These are phyloP conservation scores for Anabas testudineus DNA, from an alignment of 2,797 vertebrate genomes.

Conservation along the genomic window DNA sequence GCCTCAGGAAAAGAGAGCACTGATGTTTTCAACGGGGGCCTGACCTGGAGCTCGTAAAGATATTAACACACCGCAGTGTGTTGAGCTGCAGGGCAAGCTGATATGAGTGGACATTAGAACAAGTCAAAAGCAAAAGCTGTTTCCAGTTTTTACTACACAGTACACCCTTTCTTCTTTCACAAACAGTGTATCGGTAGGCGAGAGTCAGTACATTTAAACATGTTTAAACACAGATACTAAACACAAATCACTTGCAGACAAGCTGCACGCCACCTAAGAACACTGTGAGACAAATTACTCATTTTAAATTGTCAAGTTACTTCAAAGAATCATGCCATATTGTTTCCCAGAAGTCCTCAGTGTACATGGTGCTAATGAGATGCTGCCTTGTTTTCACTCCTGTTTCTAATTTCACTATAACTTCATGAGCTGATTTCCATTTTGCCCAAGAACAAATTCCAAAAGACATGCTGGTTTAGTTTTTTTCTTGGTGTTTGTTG, in stretches of 20 bases:
- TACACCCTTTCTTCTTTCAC: constrained; percentile 4
- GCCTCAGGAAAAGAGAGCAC: constrained; percentile 26
- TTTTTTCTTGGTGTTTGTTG: background rate
- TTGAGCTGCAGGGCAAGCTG: constrained; percentile 8
- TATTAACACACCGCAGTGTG: constrained; percentile 13
- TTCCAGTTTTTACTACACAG: background rate
- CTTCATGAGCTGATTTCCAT: constrained; percentile 22
- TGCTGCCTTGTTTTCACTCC: constrained; percentile 31
- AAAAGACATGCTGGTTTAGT: constrained; percentile 8
- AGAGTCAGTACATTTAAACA: constrained; percentile 12
- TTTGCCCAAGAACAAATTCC: background rate
- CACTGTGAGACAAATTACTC: constrained; percentile 5
- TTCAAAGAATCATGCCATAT: constrained; percentile 11
- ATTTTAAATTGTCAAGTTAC: constrained; percentile 28
- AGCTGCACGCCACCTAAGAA: background rate
- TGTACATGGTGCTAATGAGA: constrained; percentile 7
- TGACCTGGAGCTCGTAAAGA: constrained; percentile 20
- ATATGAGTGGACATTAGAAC: constrained; percentile 5
- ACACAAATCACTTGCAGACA: constrained; percentile 30
- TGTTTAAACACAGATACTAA: constrained; percentile 29
- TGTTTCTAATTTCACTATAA: constrained; percentile 20
- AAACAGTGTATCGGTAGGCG: constrained; percentile 17
- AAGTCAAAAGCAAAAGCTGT: constrained; percentile 22
- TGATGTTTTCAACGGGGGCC: constrained; percentile 10
- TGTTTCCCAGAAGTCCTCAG: constrained; percentile 12